Evolutionary conservation across 2,888 invertebrate species (phyloP).

Genomic region (Automeris io): DNA sequence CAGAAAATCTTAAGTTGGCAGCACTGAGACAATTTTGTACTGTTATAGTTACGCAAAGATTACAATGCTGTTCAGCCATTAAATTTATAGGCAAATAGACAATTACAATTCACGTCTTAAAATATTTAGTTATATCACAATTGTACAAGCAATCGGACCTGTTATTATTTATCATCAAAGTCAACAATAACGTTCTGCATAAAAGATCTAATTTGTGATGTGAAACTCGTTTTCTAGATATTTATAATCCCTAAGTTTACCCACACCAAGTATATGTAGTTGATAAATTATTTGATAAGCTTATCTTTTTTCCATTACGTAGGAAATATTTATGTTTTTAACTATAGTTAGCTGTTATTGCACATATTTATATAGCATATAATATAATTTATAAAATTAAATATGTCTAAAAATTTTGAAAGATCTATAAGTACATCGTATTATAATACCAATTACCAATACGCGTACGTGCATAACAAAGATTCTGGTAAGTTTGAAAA

Average conservation of each 20-base stretch:
- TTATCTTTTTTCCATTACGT: slow-evolving; percentile 23
- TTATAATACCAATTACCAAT: slow-evolving; percentile 58
- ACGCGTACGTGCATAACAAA: slow-evolving; percentile 48
- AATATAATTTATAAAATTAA: slow-evolving; percentile 10
- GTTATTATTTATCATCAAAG: too few relatives aligned
- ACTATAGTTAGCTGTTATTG: slow-evolving; percentile 6
- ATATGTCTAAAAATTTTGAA: slow-evolving; percentile 38
- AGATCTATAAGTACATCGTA: slow-evolving; percentile 45
- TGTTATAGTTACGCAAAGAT: too few relatives aligned
- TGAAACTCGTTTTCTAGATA: slow-evolving; percentile 7
- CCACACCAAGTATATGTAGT: slow-evolving; percentile 12
- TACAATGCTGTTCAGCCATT: too few relatives aligned
- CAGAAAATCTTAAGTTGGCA: too few relatives aligned
- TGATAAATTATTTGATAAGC: slow-evolving; percentile 29
- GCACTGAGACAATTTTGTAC: too few relatives aligned
- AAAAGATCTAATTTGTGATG: too few relatives aligned
- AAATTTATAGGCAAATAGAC: too few relatives aligned
- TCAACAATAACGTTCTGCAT: too few relatives aligned
- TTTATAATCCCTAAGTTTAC: slow-evolving; percentile 6
- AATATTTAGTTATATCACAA: too few relatives aligned
- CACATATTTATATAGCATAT: slow-evolving; percentile 3
- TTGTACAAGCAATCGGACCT: too few relatives aligned
- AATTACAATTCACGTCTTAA: too few relatives aligned
- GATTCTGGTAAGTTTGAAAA: slow-evolving; percentile 57
- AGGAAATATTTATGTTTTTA: slow-evolving; percentile 21